Conservation (phyloP, 2,113 vertebrate species). For the Oceanodroma tethys region DNA sequence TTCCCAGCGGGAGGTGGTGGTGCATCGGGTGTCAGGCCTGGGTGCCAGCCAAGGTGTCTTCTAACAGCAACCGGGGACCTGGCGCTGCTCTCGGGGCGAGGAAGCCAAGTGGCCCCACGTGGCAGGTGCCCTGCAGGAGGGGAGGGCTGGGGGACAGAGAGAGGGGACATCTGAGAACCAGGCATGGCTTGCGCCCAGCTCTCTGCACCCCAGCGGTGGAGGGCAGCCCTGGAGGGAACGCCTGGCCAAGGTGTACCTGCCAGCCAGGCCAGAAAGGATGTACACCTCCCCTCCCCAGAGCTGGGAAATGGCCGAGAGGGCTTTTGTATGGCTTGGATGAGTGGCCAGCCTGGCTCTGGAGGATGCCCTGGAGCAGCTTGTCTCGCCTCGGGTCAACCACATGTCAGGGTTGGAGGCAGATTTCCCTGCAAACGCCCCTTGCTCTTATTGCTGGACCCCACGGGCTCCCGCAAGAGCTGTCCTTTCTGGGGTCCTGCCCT, state of each 20-base stretch:
- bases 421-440: not conserved
- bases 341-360: not conserved
- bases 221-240: not conserved
- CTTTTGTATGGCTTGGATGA: not conserved
- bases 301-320: rapidly evolving
- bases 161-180: not conserved
- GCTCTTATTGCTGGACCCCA: not conserved
- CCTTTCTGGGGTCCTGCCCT: not conserved
- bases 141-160: not conserved
- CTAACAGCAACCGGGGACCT: not conserved
- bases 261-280: not conserved
- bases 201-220: not conserved
- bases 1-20: not conserved
- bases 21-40: slow-evolving; percentile 28
- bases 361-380: not conserved
- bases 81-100: not conserved
- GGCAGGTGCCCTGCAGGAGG: not conserved
- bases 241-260: not conserved
- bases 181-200: not conserved
- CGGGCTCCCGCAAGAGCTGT: not conserved
- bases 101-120: not conserved
- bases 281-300: not conserved
- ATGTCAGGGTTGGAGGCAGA: rapidly evolving
- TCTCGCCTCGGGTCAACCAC: rapidly evolving
- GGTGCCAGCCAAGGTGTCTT: slow-evolving; percentile 61